Conservation (phyloP, 2,888 invertebrate species). For the Camponotus fellah region DNA sequence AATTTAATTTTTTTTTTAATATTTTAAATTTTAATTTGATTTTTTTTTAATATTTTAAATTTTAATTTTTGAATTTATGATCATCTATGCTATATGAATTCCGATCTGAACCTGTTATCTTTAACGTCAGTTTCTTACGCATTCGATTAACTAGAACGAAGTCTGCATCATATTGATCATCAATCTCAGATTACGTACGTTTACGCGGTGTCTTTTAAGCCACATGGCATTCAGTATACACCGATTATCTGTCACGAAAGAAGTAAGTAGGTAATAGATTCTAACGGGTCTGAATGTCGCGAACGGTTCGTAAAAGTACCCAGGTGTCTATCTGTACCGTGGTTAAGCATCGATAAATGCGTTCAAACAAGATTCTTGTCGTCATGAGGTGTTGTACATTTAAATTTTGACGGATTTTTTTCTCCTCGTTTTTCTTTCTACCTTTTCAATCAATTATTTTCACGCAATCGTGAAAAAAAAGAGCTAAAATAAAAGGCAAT, state of each 20-base stretch:
- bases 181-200: constrained; percentile 9
- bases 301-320: constrained; percentile 30
- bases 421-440: neutral
- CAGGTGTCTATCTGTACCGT: neutral
- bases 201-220: constrained; percentile 9
- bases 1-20: too few species aligned
- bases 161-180: neutral
- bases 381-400: neutral
- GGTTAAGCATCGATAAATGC: constrained; percentile 30
- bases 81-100: neutral
- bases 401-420: neutral
- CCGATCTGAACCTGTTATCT: neutral
- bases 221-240: neutral
- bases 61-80: neutral
- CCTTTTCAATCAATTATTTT: neutral
- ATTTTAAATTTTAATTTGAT: too few species aligned
- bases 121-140: neutral
- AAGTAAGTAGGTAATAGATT: constrained; percentile 55
- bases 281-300: constrained; percentile 55
- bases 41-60: too few species aligned
- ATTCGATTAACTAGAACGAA: neutral
- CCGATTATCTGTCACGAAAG: constrained; percentile 36
- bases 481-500: neutral
- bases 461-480: neutral
- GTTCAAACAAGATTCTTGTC: constrained; percentile 26